Evolutionary conservation across 2,113 vertebrate genomes (phyloP), one percentile per base, ranked within the genome.

Genomic region (Echinops telfairi): DNA sequence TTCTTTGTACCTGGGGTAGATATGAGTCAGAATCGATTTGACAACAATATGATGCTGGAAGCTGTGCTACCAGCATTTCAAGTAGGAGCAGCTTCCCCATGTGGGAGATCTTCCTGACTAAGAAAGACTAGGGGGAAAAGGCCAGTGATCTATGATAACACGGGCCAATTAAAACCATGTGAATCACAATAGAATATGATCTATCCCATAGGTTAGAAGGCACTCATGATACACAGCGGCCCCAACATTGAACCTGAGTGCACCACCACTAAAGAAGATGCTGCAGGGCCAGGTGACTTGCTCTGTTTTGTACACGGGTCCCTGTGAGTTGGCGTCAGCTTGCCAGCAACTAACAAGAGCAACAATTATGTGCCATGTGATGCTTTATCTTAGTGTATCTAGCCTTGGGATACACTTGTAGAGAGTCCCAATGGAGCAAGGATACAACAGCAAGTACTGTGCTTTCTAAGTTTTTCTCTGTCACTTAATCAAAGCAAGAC

Each of bases 401-500:
- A 78, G 2, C 3, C 60, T 83, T 53, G 47, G 47, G 10, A 11
- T 9, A 53, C 47, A n/a, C 14, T 2, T 2, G 31, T 36, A 10
- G 40, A 64, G 57, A 22, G 16, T 40, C 27, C 76, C 58, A 75
- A 1, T 3, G 33, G 38, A 73, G 12, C 33, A 82, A 23, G 70
- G 14, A 36, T 31, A 70, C 17, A 90, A 60, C 58, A 43, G 27
- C 31, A 85, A 75, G 57, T 15, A 38, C 16, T 70, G 70, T 20
- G 47, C 47, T 53, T 53, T 53, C 47, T 53, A 53, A 22, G 0
- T 62, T 86, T 23, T 93, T 89, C 40, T 43, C 9, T 4, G 57
- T 76, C 40, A 82, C 29, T 88, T 76, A 66, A 93, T 40, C 58
- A 86, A 80, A 94, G 58, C 33, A 78, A 77, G 62, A 36, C 3